Evolutionary conservation across 2,888 invertebrate species (phyloP).

Genomic region (Trileptium ribeirensis): DNA sequence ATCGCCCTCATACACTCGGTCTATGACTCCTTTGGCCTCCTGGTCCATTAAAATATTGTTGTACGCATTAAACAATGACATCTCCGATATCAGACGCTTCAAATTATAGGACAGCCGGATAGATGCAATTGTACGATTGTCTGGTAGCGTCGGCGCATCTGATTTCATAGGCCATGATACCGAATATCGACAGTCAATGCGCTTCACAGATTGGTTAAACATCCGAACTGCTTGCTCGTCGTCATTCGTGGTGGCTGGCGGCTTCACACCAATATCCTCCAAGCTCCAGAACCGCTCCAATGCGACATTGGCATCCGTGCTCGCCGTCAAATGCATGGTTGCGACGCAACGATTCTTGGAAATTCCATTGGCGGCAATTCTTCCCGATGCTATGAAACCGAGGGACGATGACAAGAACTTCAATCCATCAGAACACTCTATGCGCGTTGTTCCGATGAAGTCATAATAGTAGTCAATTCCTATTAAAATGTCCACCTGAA

Average conservation of each 20-base stretch:
- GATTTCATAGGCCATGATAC: background rate
- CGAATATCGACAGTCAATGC: background rate
- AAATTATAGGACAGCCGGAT: background rate
- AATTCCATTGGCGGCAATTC: background rate
- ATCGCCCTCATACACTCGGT: background rate
- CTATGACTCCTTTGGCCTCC: slow-evolving; percentile 21
- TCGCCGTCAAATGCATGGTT: background rate
- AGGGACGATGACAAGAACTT: background rate
- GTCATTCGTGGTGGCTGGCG: background rate
- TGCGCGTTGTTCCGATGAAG: background rate
- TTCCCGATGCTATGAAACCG: background rate
- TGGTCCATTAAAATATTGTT: slow-evolving; percentile 20
- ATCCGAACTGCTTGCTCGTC: background rate
- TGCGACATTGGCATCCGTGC: background rate
- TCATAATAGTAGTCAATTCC: background rate
- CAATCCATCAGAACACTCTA: background rate
- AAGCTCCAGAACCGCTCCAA: background rate
- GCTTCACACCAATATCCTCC: background rate
- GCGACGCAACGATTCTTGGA: background rate
- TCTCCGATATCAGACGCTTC: background rate
- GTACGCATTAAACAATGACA: slow-evolving; percentile 19
- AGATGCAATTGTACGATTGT: background rate
- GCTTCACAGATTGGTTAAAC: background rate
- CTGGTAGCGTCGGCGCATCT: background rate
- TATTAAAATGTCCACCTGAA: background rate